phyloP scores from a whole-genome alignment of 2,888 invertebrate species.

The Protonemura montana region DNA sequence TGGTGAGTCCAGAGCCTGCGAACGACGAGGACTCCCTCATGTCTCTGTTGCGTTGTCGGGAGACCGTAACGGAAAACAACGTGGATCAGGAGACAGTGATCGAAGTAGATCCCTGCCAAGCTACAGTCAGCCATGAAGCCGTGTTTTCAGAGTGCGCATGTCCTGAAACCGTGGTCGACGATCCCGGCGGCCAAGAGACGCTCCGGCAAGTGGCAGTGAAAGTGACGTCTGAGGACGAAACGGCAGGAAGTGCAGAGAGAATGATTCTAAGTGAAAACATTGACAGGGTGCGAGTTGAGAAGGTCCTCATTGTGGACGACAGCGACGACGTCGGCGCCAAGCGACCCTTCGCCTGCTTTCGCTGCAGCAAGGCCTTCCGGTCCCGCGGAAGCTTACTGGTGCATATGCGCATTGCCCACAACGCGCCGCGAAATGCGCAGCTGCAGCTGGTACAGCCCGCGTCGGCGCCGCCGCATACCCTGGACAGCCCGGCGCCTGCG shows the following conservation, averaged over 20 bases:
- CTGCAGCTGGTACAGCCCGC: constrained; percentile 90
- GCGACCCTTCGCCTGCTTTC: constrained; percentile 71
- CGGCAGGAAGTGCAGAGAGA: constrained; percentile 77
- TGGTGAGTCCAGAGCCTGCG: not conserved
- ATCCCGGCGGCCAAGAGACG: not conserved
- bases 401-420: constrained; percentile 81
- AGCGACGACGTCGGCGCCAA: constrained; percentile 52
- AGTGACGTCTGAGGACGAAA: constrained; percentile 49
- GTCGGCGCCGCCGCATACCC: constrained; percentile 85
- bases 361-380: constrained; percentile 81
- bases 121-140: not conserved
- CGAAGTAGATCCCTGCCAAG: not conserved
- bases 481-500: constrained; percentile 90
- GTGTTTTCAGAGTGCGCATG: not conserved
- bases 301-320: constrained; percentile 64
- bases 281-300: constrained; percentile 75
- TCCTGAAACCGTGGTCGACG: not conserved
- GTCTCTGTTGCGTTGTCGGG: not conserved
- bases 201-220: not conserved
- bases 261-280: constrained; percentile 75
- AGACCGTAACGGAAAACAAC: constrained; percentile 1
- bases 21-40: not conserved
- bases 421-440: constrained; percentile 77
- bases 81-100: not conserved
- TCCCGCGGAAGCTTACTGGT: constrained; percentile 84